Percentiles rank a stretch among this genome's conserved stretches.
Conservation (phyloP, 2,888 invertebrate genomes). For the Conus canariensis region DNA sequence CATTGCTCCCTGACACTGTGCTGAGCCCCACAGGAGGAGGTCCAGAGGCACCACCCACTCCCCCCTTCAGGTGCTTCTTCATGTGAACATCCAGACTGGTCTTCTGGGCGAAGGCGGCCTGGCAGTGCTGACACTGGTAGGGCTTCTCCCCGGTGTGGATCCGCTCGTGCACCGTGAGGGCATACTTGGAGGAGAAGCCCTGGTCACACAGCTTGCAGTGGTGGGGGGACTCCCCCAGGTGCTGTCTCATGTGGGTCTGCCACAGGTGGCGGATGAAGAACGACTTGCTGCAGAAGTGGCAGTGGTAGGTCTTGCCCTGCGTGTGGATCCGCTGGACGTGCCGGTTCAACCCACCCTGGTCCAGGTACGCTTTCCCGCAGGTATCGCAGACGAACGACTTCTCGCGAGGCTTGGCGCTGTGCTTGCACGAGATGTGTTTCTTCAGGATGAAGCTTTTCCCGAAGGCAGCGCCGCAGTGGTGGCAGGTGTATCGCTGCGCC, state of each 20-base stretch:
- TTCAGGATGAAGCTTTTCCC: not conserved
- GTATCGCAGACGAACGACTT: not conserved
- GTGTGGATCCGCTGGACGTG: not conserved
- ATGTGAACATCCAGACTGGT: no score
- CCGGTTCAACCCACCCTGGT: not conserved
- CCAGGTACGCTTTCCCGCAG: not conserved
- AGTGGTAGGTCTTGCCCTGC: not conserved
- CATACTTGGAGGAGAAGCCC: not conserved
- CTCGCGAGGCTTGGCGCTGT: not conserved
- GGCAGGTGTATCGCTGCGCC: no score
- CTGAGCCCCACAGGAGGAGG: no score
- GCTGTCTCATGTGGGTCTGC: conserved; percentile 29
- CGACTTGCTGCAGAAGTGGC: not conserved
- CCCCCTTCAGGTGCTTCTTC: no score
- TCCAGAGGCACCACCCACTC: no score
- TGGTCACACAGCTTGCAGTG: conserved; percentile 39
- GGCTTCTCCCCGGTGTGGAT: no score
- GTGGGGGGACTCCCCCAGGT: conserved; percentile 21
- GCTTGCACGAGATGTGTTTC: not conserved
- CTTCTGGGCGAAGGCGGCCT: no score
- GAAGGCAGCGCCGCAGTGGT: no score
- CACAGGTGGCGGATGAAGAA: not conserved
- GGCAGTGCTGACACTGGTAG: no score
- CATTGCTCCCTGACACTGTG: no score
- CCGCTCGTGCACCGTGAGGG: no score